Conservation (phyloP, 2,797 vertebrate species). For the Mormyrops attenuatus region DNA sequence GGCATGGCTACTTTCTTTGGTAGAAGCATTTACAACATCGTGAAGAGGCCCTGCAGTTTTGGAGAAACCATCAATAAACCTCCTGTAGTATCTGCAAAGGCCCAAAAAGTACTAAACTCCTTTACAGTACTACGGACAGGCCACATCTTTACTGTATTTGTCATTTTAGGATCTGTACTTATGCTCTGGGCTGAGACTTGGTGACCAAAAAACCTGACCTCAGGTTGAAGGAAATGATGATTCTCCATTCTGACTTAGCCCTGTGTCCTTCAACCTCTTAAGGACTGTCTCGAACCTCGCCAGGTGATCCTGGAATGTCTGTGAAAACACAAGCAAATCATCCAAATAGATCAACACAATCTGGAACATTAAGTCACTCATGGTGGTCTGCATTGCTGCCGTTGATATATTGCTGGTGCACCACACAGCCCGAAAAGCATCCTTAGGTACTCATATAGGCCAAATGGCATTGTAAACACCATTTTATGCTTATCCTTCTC, state of each 20-base stretch:
- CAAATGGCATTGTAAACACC: background rate
- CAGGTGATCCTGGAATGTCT: background rate
- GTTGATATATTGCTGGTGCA: background rate
- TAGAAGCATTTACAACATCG: background rate
- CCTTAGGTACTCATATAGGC: background rate
- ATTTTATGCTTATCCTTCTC: background rate
- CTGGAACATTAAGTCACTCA: background rate
- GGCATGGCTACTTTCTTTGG: background rate
- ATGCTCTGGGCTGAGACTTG: background rate
- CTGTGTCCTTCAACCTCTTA: background rate
- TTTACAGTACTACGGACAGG: background rate
- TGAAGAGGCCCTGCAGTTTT: background rate
- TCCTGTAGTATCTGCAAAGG: background rate
- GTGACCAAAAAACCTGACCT: background rate
- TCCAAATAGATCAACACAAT: background rate
- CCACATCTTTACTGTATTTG: background rate
- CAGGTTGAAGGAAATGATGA: background rate
- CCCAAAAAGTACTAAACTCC: background rate
- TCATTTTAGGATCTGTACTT: background rate
- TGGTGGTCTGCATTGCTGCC: background rate
- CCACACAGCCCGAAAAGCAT: background rate
- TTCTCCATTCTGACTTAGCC: background rate
- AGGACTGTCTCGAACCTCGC: background rate
- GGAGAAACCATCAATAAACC: background rate
- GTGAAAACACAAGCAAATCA: background rate